phyloP scores from a whole-genome alignment of 2,888 invertebrate genomes.

The Epiperipatus broadwayi region DNA sequence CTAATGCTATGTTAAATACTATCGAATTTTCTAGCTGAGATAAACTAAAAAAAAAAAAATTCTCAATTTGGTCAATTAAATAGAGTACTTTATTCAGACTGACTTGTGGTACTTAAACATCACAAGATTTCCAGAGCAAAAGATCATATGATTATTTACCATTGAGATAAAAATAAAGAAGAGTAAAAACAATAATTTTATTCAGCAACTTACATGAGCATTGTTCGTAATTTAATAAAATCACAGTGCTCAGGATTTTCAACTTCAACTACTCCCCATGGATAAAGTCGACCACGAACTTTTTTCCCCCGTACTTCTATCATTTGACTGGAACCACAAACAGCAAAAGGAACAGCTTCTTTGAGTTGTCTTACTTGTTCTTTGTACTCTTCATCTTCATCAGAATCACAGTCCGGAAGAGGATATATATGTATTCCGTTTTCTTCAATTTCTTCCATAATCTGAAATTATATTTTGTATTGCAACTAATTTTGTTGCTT shows the following conservation, averaged over 20 bases:
- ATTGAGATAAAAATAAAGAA: no score
- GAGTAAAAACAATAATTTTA: constrained; percentile 10
- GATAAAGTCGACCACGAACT: constrained; percentile 81
- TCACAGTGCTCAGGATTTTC: constrained; percentile 97
- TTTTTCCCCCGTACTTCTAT: constrained; percentile 79
- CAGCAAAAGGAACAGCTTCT: constrained; percentile 89
- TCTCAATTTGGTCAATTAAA: no score
- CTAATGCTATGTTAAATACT: no score
- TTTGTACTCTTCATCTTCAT: constrained; percentile 89
- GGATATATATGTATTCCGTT: constrained; percentile 85
- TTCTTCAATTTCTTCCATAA: constrained; percentile 72
- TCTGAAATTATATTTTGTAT: constrained; percentile 37
- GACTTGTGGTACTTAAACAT: no score
- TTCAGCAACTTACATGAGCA: constrained; percentile 61
- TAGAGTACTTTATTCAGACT: no score
- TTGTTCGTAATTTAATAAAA: constrained; percentile 85
- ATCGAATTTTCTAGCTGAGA: no score
- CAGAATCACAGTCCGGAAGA: constrained; percentile 79
- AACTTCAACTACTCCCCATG: constrained; percentile 96
- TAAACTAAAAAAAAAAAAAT: no score
- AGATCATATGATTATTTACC: no score
- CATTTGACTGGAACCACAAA: constrained; percentile 79
- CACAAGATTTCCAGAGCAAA: no score
- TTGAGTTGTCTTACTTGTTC: constrained; percentile 27
- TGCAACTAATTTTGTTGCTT: constrained; percentile 5